Percentiles rank a stretch among this genome's conserved stretches.
Evolutionary conservation across 2,113 vertebrate genomes (phyloP).

Genomic region (Erythrocercus mccallii): DNA sequence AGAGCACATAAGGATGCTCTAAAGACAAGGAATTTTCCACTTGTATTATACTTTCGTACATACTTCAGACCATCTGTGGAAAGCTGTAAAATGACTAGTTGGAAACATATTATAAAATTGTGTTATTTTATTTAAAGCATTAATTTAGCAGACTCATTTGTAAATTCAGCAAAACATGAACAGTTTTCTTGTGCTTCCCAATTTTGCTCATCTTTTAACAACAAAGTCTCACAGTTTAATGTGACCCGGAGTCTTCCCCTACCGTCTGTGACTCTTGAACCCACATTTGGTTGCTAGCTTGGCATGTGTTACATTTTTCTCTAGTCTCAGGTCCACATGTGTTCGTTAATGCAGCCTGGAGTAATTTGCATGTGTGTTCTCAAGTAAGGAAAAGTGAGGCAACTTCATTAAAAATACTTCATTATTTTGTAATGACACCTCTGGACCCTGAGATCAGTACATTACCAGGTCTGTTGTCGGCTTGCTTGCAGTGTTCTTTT

Average conservation of each 20-base stretch:
- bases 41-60: conserved; percentile 9
- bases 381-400: not conserved
- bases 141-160: not conserved
- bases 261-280: not conserved
- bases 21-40: not conserved
- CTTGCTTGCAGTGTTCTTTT: not conserved
- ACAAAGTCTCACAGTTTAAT: not conserved
- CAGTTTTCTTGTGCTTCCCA: not conserved
- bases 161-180: not conserved
- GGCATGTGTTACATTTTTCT: not conserved
- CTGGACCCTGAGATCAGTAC: not conserved
- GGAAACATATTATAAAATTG: not conserved
- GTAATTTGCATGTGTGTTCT: not conserved
- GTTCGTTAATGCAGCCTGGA: not conserved
- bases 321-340: not conserved
- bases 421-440: not conserved
- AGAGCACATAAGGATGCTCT: not conserved
- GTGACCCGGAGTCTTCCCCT: not conserved
- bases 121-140: conserved; percentile 32
- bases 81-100: conserved; percentile 47
- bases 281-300: not conserved
- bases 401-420: too few species aligned
- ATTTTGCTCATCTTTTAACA: not conserved
- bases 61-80: conserved; percentile 17
- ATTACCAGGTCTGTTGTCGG: not conserved